Conservation (phyloP, 2,113 vertebrate species). For the Brienomyrus longianalis region DNA sequence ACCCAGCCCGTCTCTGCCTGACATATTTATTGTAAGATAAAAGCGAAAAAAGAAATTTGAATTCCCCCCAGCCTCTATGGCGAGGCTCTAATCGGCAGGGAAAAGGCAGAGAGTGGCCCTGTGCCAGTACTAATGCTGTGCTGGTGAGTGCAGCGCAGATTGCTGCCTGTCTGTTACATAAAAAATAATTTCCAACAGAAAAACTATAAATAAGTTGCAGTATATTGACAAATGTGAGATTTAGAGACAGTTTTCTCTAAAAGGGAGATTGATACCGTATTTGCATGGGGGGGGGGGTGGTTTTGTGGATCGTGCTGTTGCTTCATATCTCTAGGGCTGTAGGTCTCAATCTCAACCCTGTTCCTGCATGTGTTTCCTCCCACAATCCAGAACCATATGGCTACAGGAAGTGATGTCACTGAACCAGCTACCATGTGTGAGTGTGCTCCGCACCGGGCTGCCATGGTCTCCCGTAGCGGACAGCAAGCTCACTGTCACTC, state of each 20-base stretch:
- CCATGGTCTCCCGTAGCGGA: neutral
- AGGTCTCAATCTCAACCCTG: neutral
- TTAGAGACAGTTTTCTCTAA: neutral
- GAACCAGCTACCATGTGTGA: neutral
- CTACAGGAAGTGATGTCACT: neutral
- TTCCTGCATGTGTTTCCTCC: neutral
- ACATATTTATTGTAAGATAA: neutral
- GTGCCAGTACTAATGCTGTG: neutral
- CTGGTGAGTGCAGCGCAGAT: neutral
- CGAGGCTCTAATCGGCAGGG: neutral
- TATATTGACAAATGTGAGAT: neutral
- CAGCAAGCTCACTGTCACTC: neutral
- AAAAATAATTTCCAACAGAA: neutral
- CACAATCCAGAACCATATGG: neutral
- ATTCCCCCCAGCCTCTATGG: neutral
- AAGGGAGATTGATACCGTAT: neutral
- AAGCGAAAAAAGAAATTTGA: neutral
- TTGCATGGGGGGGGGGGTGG: neutral
- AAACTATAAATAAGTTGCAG: neutral
- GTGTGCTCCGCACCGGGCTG: no score
- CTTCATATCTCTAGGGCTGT: neutral
- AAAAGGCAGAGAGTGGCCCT: neutral
- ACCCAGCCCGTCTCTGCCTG: neutral
- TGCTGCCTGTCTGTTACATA: neutral
- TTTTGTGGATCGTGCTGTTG: neutral